Conservation (phyloP, 2,113 vertebrate genomes). For the Tauraco erythrolophus region DNA sequence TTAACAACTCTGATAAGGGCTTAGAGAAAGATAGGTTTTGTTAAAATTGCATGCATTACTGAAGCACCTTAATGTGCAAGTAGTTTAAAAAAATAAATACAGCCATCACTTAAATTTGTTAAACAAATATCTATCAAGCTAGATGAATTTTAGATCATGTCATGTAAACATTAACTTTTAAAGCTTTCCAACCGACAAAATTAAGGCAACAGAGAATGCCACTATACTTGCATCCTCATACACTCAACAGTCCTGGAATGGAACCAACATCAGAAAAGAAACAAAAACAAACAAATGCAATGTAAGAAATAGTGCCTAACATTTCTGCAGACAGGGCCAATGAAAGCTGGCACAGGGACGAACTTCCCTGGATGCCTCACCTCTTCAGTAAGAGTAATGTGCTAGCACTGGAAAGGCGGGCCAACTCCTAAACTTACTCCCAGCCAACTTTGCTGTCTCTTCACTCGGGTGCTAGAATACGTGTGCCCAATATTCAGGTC, state of each 20-base stretch:
- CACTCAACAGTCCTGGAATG: slow-evolving; percentile 14
- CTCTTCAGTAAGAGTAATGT: not conserved
- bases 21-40: not conserved
- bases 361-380: not conserved
- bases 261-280: slow-evolving; percentile 21
- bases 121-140: slow-evolving; percentile 51
- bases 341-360: not conserved
- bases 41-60: not conserved
- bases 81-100: slow-evolving; percentile 47
- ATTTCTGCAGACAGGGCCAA: not conserved
- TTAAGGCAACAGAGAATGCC: slow-evolving; percentile 64
- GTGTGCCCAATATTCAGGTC: not conserved
- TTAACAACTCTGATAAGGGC: not conserved
- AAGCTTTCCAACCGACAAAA: slow-evolving; percentile 67
- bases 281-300: slow-evolving; percentile 21
- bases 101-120: slow-evolving; percentile 57
- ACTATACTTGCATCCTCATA: slow-evolving; percentile 38
- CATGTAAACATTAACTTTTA: slow-evolving; percentile 71
- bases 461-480: accelerated
- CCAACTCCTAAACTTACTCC: not conserved
- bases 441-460: not conserved
- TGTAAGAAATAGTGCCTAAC: not conserved
- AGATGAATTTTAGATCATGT: slow-evolving; percentile 68
- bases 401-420: not conserved
- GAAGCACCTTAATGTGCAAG: not conserved